A percentile compares a stretch with the other conserved stretches of the same genome.
phyloP scores from a whole-genome alignment of 2,113 vertebrate genomes.

The Dunckerocampus dactyliophorus region DNA sequence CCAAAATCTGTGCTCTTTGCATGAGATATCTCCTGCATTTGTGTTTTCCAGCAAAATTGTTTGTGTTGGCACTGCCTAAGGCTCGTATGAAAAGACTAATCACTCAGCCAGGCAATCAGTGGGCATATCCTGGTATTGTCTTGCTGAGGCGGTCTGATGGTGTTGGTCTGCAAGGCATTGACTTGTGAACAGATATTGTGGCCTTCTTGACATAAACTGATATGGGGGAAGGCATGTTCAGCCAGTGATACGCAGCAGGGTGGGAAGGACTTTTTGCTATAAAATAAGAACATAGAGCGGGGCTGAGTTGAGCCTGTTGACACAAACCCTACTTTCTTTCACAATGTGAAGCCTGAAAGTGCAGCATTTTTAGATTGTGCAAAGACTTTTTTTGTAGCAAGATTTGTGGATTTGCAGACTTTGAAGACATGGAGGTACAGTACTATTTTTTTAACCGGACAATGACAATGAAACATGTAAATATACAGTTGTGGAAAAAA shows the following conservation, averaged over 20 bases:
- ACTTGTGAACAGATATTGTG: conserved; percentile 26
- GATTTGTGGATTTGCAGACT: conserved; percentile 14
- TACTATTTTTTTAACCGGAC: not conserved
- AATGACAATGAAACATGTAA: conserved; percentile 2
- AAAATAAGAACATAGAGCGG: conserved; percentile 28
- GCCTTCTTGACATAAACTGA: conserved; percentile 41
- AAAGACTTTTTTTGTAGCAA: conserved; percentile 14
- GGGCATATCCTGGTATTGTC: conserved; percentile 72
- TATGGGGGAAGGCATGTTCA: conserved; percentile 29
- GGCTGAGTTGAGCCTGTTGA: conserved; percentile 1
- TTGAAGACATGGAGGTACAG: conserved; percentile 55
- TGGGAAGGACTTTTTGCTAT: conserved; percentile 36
- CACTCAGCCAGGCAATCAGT: conserved; percentile 59
- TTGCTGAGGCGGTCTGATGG: conserved; percentile 37
- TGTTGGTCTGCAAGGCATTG: conserved; percentile 45
- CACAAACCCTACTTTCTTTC: not conserved
- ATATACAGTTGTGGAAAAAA: too few species aligned
- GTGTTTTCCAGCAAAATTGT: conserved; percentile 50
- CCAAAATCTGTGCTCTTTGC: conserved; percentile 20
- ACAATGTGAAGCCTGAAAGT: conserved; percentile 9
- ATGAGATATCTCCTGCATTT: conserved; percentile 40
- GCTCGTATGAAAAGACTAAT: conserved; percentile 50
- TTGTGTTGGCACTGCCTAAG: conserved; percentile 51
- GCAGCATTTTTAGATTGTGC: conserved; percentile 10
- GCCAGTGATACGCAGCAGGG: conserved; percentile 11